phyloP scores from a whole-genome alignment of 1,140 invertebrate species.

The Brachionus paranguensis region DNA sequence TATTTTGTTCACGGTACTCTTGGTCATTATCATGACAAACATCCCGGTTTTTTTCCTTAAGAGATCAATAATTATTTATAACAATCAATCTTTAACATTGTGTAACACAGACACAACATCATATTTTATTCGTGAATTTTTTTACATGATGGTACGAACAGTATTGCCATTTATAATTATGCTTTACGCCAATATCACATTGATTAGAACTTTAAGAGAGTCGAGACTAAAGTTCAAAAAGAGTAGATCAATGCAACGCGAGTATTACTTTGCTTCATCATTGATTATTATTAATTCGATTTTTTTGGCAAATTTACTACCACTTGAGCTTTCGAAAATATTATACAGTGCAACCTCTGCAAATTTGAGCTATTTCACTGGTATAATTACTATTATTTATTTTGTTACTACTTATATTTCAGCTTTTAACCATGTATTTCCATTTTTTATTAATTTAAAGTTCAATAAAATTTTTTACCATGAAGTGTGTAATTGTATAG shows the following conservation, averaged over 20 bases:
- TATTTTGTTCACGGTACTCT: not conserved
- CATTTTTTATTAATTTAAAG: conserved; percentile 7
- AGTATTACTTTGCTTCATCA: not conserved
- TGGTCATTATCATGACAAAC: not conserved
- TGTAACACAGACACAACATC: not conserved
- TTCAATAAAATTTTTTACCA: conserved; percentile 12
- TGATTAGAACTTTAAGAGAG: not conserved
- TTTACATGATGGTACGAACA: not conserved
- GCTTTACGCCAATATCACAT: not conserved
- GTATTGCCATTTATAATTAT: not conserved
- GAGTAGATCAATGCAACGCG: not conserved
- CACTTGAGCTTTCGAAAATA: not conserved
- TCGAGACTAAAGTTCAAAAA: not conserved
- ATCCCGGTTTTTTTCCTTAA: not conserved
- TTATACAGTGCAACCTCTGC: not conserved
- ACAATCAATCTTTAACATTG: not conserved
- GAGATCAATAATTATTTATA: not conserved
- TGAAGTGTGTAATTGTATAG: not conserved
- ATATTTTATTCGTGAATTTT: not conserved
- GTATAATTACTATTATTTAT: not conserved
- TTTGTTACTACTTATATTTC: not conserved
- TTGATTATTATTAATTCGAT: not conserved
- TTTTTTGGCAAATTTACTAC: not conserved
- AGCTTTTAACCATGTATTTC: not conserved
- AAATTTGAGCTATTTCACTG: not conserved